A percentile compares a stretch with the other conserved stretches of the same genome.
Conservation (phyloP, 2,797 vertebrate species). For the Sebastes matsubarae region DNA sequence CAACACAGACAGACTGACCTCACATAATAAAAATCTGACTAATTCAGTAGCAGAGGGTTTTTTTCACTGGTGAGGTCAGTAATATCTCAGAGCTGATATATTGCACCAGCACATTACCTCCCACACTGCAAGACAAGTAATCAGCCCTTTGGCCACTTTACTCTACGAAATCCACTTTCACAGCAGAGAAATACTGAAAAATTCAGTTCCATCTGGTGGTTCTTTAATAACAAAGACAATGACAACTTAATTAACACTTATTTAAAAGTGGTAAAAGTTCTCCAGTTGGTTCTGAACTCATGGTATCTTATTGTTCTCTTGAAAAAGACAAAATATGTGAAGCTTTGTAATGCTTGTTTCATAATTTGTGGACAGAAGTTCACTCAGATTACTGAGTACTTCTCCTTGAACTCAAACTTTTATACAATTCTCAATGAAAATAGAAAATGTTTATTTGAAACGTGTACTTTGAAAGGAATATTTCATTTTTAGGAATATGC, state of each 20-base stretch:
- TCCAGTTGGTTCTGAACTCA: not conserved
- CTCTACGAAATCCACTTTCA: not conserved
- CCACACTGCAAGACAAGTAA: slow-evolving; percentile 16
- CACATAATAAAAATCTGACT: slow-evolving; percentile 32
- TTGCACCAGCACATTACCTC: slow-evolving; percentile 11
- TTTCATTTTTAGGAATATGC: not conserved
- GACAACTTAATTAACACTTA: not conserved
- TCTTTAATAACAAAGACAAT: not conserved
- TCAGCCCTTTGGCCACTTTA: slow-evolving; percentile 4
- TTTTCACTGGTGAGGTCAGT: slow-evolving; percentile 4
- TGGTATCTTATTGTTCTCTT: not conserved
- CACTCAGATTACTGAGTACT: not conserved
- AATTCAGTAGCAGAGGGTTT: slow-evolving; percentile 9
- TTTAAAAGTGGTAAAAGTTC: not conserved
- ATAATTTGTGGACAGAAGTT: not conserved
- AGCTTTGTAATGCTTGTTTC: not conserved
- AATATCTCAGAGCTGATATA: not conserved
- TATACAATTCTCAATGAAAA: not conserved
- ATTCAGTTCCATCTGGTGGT: not conserved
- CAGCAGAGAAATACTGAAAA: not conserved
- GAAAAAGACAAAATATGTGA: not conserved
- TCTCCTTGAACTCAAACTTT: not conserved
- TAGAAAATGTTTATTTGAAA: not conserved
- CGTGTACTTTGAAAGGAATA: not conserved
- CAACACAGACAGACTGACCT: slow-evolving; percentile 4